A percentile compares a stretch with the other conserved stretches of the same genome.
These are phyloP conservation scores for Agapornis roseicollis DNA, from an alignment of 2,113 vertebrate species.

Conservation along the genomic window DNA sequence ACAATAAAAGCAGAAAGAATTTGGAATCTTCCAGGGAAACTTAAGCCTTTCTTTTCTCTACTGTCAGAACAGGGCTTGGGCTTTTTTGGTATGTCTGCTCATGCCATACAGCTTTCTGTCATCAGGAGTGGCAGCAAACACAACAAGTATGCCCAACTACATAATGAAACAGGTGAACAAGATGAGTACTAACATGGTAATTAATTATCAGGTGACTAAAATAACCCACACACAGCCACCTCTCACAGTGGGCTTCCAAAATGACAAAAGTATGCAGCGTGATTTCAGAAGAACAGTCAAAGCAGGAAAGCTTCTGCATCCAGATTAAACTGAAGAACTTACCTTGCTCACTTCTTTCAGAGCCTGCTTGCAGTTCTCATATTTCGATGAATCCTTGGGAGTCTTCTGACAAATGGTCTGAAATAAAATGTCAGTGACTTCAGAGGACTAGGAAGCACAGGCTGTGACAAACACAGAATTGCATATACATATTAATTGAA, in stretches of 20 bases:
- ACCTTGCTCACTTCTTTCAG: slow-evolving; percentile 96
- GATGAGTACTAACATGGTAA: background rate
- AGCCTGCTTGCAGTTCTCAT: slow-evolving; percentile 85
- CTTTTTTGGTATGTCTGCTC: background rate
- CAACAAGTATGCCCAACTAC: background rate
- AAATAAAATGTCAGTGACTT: slow-evolving; percentile 31
- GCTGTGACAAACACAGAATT: background rate
- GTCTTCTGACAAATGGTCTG: slow-evolving; percentile 98
- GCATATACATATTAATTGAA: background rate
- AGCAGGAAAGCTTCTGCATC: background rate
- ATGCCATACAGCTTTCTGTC: background rate
- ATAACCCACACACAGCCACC: background rate
- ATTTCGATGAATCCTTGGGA: slow-evolving; percentile 83
- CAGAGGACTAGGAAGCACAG: background rate
- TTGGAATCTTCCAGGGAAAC: background rate
- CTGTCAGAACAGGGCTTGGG: background rate
- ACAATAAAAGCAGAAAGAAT: background rate
- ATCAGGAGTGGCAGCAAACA: background rate
- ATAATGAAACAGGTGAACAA: background rate
- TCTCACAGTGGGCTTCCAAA: background rate
- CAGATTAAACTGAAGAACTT: background rate
- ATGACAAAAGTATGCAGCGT: background rate
- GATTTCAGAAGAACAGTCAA: background rate
- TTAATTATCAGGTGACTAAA: background rate
- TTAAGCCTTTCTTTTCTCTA: background rate